Evolutionary conservation across 2,113 vertebrate genomes (phyloP), one percentile per base, ranked within the genome.

Genomic region (Phoenicopterus ruber): DNA sequence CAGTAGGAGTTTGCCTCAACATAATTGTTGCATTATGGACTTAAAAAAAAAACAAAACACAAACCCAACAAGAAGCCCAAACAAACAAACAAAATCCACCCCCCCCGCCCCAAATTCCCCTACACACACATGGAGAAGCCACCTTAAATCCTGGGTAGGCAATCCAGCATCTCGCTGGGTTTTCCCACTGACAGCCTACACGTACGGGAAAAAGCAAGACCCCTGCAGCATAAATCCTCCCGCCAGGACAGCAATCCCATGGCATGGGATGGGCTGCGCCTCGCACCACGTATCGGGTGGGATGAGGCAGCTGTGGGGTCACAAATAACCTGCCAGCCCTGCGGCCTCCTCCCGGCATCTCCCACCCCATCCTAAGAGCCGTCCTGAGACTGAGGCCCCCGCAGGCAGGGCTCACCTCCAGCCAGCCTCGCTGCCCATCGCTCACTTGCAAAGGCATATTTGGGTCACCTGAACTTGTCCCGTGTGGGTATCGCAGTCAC

Each of bases 1-100:
- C 95, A 70, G 79, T 93, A 52, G 94, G 89, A 91, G 82, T 86
- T 91, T 91, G 47, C 89, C 91, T 83, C 95, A 93, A 38, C 17
- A 3, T 93, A 96, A 95, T 87, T 87, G 89, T 80, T 82, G 85
- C 82, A 76, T 94, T 93, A 85, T 82, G 81, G 78, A 76, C 49
- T 69, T 82, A 17, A 72, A 93, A 82, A 63, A 90, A 74, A 29
- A 2, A 7, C 24, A 59, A 74, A 76, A 69, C 36, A 58, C 21
- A 86, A 94, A 86, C 13, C 44, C 59, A 91, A 66, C 65, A 55
- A 59, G 81, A 86, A 96, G 91, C 69, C 24, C 88, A 96, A 94
- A 95, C 82, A 95, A 90, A 86, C 47, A 82, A 93, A 84, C 44
- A 90, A 85, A 82, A 85, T 76, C 73, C 47, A 71, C 65, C 38